These are phyloP conservation scores for Crioceris asparagi DNA, from an alignment of 2,888 invertebrate genomes.

Conservation along the genomic window DNA sequence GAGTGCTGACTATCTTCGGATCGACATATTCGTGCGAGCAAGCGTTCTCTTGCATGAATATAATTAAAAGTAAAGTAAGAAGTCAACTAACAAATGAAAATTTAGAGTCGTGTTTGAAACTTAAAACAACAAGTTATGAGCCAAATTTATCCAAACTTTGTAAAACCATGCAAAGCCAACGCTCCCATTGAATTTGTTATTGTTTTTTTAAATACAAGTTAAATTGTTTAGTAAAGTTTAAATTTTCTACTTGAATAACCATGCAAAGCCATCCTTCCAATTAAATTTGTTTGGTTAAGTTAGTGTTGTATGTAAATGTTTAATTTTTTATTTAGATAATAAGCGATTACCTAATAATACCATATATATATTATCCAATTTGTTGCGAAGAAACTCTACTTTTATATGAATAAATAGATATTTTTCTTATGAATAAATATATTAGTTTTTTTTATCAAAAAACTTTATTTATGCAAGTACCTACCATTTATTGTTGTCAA, in stretches of 20 bases:
- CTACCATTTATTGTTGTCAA: constrained; percentile 11
- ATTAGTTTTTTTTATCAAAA: too few species aligned
- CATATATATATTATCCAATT: too few species aligned
- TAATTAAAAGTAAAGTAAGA: constrained; percentile 16
- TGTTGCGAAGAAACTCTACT: too few species aligned
- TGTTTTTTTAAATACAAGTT: too few species aligned
- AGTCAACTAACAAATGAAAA: constrained; percentile 17
- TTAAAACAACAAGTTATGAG: constrained; percentile 13
- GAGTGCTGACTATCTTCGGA: constrained; percentile 21
- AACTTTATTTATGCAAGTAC: constrained; percentile 9
- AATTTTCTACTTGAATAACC: too few species aligned
- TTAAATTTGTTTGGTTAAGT: background rate
- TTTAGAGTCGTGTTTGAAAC: constrained; percentile 14
- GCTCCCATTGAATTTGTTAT: constrained; percentile 4
- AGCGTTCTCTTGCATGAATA: constrained; percentile 6
- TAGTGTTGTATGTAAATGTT: constrained; percentile 1
- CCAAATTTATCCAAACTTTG: constrained; percentile 9
- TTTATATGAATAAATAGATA: too few species aligned
- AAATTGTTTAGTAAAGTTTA: too few species aligned
- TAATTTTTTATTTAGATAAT: too few species aligned
- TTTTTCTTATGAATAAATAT: too few species aligned
- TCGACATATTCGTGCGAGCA: constrained; percentile 9
- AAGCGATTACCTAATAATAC: too few species aligned
- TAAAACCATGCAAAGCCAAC: constrained; percentile 6
- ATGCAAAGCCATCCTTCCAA: constrained; percentile 2